Evolutionary conservation across 2,888 invertebrate genomes (phyloP), one percentile per base, ranked within the genome.

Genomic region (Atherix ibis): DNA sequence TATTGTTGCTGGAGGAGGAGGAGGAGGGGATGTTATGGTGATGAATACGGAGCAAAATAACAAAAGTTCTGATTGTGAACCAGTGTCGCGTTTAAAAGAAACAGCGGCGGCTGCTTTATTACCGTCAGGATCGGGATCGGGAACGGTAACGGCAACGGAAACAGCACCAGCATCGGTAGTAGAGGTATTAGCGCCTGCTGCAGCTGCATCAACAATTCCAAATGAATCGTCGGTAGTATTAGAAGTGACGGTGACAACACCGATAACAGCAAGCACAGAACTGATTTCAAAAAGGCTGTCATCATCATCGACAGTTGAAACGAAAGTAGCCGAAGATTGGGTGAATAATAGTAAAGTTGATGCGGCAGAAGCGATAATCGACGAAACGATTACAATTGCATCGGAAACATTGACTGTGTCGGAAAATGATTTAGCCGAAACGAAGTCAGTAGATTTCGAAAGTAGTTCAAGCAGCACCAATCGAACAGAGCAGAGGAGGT

Each of bases 381-480:
- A n/a, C n/a, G n/a, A n/a, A n/a, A n/a, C n/a, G n/a, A n/a, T n/a
- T n/a, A n/a, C n/a, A n/a, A n/a, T n/a, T n/a, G n/a, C n/a, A n/a
- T n/a, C n/a, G n/a, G n/a, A n/a, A n/a, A n/a, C n/a, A n/a, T n/a
- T n/a, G n/a, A n/a, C n/a, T n/a, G n/a, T n/a, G n/a, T n/a, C n/a
- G n/a, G n/a, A n/a, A n/a, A n/a, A n/a, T n/a, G n/a, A n/a, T n/a
- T n/a, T n/a, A 22, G 22, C 22, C 10, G 22, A 8, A 22, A 22
- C 6, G 22, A 10, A 22, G 10, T 22, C 10, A 22, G 6, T 22
- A 10, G 10, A 22, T 22, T 35, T 18, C 31, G 35, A 35, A 31
- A 30, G 18, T 19, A 35, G 18, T 35, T 22, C 10, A 22, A 16
- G 18, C 15, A 27, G 18, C 18, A 26, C 15, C 14, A n/a, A 18